phyloP scores from a whole-genome alignment of 2,888 invertebrate genomes.

The Scrobipalpa atriplicella region DNA sequence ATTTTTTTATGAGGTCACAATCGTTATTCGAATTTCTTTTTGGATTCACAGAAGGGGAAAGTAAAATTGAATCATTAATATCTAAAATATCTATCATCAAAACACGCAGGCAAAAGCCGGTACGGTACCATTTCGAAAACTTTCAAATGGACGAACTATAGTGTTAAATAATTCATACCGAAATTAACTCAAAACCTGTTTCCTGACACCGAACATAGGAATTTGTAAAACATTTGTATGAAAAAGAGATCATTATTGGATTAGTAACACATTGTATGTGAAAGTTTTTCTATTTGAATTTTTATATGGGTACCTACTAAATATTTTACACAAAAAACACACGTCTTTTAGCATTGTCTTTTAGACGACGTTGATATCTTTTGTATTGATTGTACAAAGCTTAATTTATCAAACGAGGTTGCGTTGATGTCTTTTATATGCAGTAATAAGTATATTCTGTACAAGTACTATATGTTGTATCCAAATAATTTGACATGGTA shows the following conservation, averaged over 20 bases:
- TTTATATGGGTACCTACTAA: no score
- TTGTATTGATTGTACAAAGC: neutral
- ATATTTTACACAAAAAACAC: no score
- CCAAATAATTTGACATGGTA: no score
- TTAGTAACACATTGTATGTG: no score
- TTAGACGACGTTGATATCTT: conserved; percentile 5
- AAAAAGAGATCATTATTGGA: no score
- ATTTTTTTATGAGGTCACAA: neutral
- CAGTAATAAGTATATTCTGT: neutral
- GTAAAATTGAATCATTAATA: conserved; percentile 19
- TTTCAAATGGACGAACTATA: conserved; percentile 26
- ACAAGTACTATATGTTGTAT: no score
- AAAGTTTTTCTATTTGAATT: no score
- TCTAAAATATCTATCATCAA: conserved; percentile 12
- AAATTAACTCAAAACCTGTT: conserved; percentile 19
- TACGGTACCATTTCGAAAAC: conserved; percentile 18
- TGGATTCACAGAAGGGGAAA: conserved; percentile 14
- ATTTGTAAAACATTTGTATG: neutral
- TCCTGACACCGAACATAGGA: neutral
- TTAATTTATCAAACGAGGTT: neutral
- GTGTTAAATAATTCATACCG: conserved; percentile 27
- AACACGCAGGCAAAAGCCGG: conserved; percentile 23
- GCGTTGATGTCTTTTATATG: conserved; percentile 11
- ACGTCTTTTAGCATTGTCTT: neutral
- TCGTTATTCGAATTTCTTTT: conserved; percentile 8